These are phyloP conservation scores for Drosophila quadrilineata DNA, from an alignment of 1,140 invertebrate genomes.

Conservation along the genomic window DNA sequence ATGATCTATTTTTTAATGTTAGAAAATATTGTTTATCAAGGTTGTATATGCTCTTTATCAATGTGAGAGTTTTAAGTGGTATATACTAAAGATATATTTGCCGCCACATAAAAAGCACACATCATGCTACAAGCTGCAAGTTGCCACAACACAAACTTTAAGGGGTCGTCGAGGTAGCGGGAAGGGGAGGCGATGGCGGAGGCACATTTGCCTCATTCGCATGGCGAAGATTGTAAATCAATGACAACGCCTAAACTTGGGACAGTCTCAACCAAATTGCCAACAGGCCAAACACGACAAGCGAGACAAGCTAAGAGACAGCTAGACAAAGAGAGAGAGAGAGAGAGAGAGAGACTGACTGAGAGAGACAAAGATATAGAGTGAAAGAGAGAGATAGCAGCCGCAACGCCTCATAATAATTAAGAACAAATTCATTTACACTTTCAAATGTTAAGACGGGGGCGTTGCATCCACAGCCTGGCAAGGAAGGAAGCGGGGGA, in stretches of 20 bases:
- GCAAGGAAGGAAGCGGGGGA: slow-evolving; percentile 1
- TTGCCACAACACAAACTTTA: background rate
- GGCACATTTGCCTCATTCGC: slow-evolving; percentile 49
- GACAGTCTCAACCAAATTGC: slow-evolving; percentile 50
- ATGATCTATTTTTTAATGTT: too few relatives aligned
- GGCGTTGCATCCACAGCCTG: background rate
- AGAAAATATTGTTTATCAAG: too few relatives aligned
- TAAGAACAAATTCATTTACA: slow-evolving; percentile 80
- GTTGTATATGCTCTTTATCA: slow-evolving; percentile 7
- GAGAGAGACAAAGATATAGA: background rate
- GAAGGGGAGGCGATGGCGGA: background rate
- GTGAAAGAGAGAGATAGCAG: background rate
- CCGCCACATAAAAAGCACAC: slow-evolving; percentile 74
- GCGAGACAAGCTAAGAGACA: background rate
- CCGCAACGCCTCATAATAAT: slow-evolving; percentile 55
- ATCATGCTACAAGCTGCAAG: slow-evolving; percentile 38
- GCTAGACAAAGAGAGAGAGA: background rate
- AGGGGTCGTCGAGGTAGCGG: background rate
- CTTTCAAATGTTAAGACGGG: slow-evolving; percentile 49
- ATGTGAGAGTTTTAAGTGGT: too few relatives aligned
- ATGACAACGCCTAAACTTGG: slow-evolving; percentile 60
- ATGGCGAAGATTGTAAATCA: slow-evolving; percentile 59
- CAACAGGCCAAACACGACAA: slow-evolving; percentile 30
- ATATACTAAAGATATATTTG: slow-evolving; percentile 43
- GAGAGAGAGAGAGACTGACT: background rate